Evolutionary conservation across 2,888 invertebrate species (phyloP).

Genomic region (Synanthedon vespiformis): DNA sequence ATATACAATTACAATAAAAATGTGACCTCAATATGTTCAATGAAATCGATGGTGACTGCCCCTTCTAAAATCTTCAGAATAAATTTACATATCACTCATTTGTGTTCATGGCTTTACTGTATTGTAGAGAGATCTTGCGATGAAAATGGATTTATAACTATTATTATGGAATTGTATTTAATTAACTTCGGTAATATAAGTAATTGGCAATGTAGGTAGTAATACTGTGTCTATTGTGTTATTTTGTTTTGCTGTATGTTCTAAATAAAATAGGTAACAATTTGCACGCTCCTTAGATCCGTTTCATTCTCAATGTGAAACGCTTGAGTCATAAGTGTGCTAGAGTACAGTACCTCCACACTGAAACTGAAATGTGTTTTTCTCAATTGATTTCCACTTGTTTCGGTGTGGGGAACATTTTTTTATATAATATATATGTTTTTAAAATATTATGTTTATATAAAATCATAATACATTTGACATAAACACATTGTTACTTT

Average conservation of each 20-base stretch:
- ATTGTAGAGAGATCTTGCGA: too few species aligned
- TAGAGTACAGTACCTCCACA: constrained; percentile 55
- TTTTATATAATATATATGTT: neutral
- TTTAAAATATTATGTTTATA: neutral
- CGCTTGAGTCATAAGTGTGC: constrained; percentile 72
- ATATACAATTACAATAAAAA: too few species aligned
- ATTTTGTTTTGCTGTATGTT: too few species aligned
- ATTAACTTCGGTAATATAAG: too few species aligned
- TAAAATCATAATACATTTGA: neutral
- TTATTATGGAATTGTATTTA: too few species aligned
- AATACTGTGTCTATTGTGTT: too few species aligned
- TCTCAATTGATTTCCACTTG: constrained; percentile 25
- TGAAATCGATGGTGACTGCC: too few species aligned
- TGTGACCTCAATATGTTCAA: too few species aligned
- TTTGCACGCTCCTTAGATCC: constrained; percentile 67
- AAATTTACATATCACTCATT: too few species aligned
- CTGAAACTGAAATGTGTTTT: constrained; percentile 42
- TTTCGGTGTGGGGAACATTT: constrained; percentile 57
- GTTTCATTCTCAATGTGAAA: constrained; percentile 57
- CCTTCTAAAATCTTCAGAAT: too few species aligned
- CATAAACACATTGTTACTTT: constrained; percentile 1
- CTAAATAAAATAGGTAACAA: neutral
- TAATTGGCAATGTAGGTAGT: too few species aligned
- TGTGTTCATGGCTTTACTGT: too few species aligned
- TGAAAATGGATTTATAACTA: neutral